Evolutionary conservation across 2,113 vertebrate genomes (phyloP).

Genomic region (Hoplias malabaricus): DNA sequence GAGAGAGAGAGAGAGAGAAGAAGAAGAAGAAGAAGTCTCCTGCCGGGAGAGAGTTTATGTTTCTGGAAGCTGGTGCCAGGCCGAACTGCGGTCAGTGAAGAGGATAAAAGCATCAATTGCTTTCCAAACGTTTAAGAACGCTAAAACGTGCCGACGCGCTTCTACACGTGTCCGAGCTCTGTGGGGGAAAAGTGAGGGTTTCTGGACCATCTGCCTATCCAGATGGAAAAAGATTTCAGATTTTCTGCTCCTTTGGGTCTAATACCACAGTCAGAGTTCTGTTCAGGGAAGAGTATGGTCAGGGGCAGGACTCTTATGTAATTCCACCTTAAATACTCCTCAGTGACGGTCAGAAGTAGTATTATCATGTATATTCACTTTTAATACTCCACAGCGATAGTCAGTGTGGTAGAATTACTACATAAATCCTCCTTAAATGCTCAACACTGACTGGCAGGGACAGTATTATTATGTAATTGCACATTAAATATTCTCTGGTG

Average conservation of each 20-base stretch:
- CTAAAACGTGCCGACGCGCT: slow-evolving; percentile 33
- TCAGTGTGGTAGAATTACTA: too few species aligned
- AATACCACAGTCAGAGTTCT: not conserved
- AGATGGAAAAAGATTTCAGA: slow-evolving; percentile 12
- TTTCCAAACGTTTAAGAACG: slow-evolving; percentile 53
- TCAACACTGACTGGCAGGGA: too few species aligned
- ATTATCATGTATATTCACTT: too few species aligned
- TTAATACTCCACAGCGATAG: too few species aligned
- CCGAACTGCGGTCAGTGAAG: slow-evolving; percentile 42
- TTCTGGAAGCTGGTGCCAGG: slow-evolving; percentile 51
- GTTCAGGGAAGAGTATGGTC: not conserved
- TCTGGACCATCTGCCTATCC: not conserved
- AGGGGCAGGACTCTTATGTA: not conserved
- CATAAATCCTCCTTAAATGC: too few species aligned
- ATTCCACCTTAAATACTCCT: slow-evolving; percentile 37
- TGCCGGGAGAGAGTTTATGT: slow-evolving; percentile 59
- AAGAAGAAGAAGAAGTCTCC: slow-evolving; percentile 42
- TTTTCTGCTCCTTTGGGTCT: not conserved
- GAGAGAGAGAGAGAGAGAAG: not conserved
- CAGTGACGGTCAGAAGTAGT: too few species aligned
- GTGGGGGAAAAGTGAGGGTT: slow-evolving; percentile 16
- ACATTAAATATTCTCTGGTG: too few species aligned
- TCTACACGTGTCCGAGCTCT: slow-evolving; percentile 38
- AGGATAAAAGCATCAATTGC: slow-evolving; percentile 64
- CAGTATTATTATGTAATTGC: too few species aligned